A percentile compares a stretch with the other conserved stretches of the same genome.
Evolutionary conservation across 2,888 invertebrate species (phyloP).

Genomic region (Noctua janthe): DNA sequence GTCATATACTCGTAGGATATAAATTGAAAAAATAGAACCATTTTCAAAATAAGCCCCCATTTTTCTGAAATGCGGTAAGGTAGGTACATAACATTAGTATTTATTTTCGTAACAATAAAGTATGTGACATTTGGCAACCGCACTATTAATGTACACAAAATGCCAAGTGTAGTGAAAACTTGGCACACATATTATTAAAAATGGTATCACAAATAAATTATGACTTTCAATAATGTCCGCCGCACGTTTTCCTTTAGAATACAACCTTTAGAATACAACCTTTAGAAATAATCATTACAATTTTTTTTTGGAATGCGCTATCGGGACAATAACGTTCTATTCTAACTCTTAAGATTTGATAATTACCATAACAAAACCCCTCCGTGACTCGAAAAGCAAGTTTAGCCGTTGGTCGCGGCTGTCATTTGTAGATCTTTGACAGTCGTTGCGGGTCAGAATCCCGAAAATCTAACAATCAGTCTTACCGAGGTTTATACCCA

Average conservation of each 20-base stretch:
- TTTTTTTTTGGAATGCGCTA: not conserved
- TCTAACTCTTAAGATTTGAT: not conserved
- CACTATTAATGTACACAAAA: conserved; percentile 3
- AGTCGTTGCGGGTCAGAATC: not conserved
- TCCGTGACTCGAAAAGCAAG: not conserved
- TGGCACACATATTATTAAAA: conserved; percentile 20
- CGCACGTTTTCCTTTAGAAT: not conserved
- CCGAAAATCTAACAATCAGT: not conserved
- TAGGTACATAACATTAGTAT: too few species aligned
- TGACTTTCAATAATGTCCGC: not conserved
- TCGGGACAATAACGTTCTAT: not conserved
- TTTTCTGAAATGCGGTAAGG: not conserved
- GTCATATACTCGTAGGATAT: not conserved
- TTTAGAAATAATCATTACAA: not conserved
- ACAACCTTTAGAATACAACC: conserved; percentile 6
- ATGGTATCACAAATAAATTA: not conserved
- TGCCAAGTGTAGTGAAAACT: conserved; percentile 2
- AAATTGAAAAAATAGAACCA: not conserved
- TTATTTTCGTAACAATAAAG: not conserved
- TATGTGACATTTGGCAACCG: conserved; percentile 14
- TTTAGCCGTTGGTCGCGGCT: not conserved
- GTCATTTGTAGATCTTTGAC: not conserved
- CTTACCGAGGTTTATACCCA: not conserved
- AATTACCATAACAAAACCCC: not conserved
- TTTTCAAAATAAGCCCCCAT: not conserved